Evolutionary conservation across 2,113 vertebrate genomes (phyloP), one percentile per base, ranked within the genome.

Genomic region (Cervus canadensis): DNA sequence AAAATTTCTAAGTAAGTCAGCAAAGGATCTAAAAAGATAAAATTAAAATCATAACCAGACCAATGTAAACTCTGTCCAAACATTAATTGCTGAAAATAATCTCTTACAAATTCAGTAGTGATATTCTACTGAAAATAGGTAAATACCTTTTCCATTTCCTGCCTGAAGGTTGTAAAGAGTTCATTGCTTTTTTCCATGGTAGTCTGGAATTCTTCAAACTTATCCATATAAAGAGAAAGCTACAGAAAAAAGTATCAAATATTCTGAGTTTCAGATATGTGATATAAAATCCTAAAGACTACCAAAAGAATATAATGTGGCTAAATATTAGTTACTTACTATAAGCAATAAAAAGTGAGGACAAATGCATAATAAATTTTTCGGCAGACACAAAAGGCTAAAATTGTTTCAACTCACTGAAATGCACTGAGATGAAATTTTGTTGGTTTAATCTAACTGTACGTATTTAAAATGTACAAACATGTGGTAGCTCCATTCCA

Each of bases 181-280:
- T 99, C 99, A 59, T 99, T 99, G 98, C 99, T 99, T 98, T 99
- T 99, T 91, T 99, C 99, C 99, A 99, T 99, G 71, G 99, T 99
- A 94, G 99, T 99, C 99, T 99, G 99, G 98, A 99, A 99, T 99
- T 99, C 99, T 98, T 99, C 99, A 98, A 99, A 99, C 98, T 99
- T 99, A 98, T 99, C 99, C 99, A 99, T 99, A 97, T 99, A 99
- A 45, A 99, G 99, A 94, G 99, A 99, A 96, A 99, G 99, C 99
- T 99, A 98, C 93, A 96, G 94, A 56, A 95, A 98, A 98, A 92
- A 97, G 91, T 56, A 78, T 78, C 43, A 97, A 92, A 98, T 89
- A 78, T 50, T 97, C 85, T 96, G 84, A 98, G 84, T 90, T 95
- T 21, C 76, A 79, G 33, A 56, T 87, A 95, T 95, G 67, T 9